phyloP scores from a whole-genome alignment of 2,797 vertebrate species.

The Chrosomus eos region DNA sequence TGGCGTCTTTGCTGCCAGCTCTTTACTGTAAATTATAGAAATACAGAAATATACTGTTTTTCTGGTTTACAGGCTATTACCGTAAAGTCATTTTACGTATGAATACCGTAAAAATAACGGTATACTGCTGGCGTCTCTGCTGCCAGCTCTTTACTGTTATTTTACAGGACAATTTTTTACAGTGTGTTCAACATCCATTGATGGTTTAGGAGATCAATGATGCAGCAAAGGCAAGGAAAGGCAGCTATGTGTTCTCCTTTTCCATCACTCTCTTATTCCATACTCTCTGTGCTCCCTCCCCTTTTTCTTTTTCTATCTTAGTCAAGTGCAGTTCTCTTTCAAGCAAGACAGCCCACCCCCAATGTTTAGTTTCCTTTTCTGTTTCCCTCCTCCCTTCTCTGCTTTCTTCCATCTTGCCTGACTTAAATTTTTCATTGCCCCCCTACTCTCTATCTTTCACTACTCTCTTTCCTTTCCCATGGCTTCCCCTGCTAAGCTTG shows the following conservation, averaged over 20 bases:
- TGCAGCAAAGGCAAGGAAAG: conserved; percentile 29
- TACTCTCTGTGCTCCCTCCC: conserved; percentile 44
- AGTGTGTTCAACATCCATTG: conserved; percentile 19
- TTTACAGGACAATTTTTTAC: too few relatives aligned
- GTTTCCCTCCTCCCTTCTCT: conserved; percentile 52
- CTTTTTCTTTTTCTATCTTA: not conserved
- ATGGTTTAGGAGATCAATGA: conserved; percentile 64
- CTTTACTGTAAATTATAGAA: too few relatives aligned
- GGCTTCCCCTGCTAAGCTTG: not conserved
- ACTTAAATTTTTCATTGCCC: conserved; percentile 75
- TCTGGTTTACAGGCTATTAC: too few relatives aligned
- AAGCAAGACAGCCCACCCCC: conserved; percentile 6
- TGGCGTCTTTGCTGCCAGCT: too few relatives aligned
- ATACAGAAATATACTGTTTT: too few relatives aligned
- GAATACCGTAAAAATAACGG: too few relatives aligned
- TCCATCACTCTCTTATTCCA: conserved; percentile 51
- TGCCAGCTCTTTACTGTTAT: too few relatives aligned
- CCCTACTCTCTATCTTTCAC: conserved; percentile 15
- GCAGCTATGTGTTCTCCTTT: conserved; percentile 49
- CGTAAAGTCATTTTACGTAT: too few relatives aligned
- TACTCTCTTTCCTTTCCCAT: conserved; percentile 12
- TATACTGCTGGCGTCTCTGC: too few relatives aligned
- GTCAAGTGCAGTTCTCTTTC: not conserved
- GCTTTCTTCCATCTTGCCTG: conserved; percentile 54
- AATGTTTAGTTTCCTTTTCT: conserved; percentile 8